Conservation (phyloP, 2,888 invertebrate species). For the Drosophila nigricruria region DNA sequence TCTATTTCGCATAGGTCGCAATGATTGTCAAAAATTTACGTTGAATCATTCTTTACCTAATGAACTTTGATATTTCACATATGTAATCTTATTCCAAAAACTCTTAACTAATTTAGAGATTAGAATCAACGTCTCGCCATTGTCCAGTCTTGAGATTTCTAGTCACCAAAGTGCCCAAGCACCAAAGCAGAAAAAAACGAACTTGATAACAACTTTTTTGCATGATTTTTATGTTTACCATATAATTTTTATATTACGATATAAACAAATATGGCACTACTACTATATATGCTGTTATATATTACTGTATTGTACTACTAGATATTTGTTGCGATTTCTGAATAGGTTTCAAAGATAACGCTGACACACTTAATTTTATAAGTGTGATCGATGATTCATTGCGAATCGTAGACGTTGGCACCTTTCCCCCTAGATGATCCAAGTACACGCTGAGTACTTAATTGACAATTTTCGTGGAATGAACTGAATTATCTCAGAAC, state of each 20-base stretch:
- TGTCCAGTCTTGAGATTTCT: conserved; percentile 23
- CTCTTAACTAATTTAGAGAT: conserved; percentile 17
- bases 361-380: not conserved
- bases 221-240: conserved; percentile 51
- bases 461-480: conserved; percentile 4
- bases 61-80: conserved; percentile 33
- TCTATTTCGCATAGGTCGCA: not conserved
- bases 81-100: conserved; percentile 33
- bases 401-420: not conserved
- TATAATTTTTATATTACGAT: conserved; percentile 39
- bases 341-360: conserved; percentile 29
- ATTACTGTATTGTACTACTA: conserved; percentile 3
- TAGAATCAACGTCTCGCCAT: conserved; percentile 18
- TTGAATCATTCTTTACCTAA: conserved; percentile 23
- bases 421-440: not conserved
- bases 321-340: conserved; percentile 21
- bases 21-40: not conserved
- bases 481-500: conserved; percentile 3
- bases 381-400: conserved; percentile 38
- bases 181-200: not conserved
- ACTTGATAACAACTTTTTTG: conserved; percentile 24
- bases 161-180: conserved; percentile 17
- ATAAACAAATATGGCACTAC: conserved; percentile 39
- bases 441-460: not conserved
- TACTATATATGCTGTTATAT: conserved; percentile 15